These are phyloP conservation scores for Gnathonemus echidnorhynchus DNA, from an alignment of 2,113 vertebrate species.

Conservation along the genomic window DNA sequence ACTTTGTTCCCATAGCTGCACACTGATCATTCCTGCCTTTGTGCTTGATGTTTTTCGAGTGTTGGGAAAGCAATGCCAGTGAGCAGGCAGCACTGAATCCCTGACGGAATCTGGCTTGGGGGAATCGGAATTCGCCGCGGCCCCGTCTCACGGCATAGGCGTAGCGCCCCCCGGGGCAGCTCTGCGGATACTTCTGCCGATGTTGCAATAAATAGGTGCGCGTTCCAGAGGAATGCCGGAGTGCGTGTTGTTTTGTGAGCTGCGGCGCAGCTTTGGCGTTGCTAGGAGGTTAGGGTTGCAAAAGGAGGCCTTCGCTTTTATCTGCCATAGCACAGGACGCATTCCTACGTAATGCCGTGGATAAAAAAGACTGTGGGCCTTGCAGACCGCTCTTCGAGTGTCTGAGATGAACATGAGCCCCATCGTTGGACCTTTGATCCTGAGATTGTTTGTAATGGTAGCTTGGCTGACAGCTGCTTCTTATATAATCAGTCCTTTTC, in stretches of 20 bases:
- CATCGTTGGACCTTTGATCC: conserved; percentile 6
- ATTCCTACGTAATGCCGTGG: not conserved
- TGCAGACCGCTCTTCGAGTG: not conserved
- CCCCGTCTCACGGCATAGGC: not conserved
- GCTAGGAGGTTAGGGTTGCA: not conserved
- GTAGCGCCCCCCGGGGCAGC: not conserved
- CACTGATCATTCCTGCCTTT: not conserved
- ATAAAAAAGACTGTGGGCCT: not conserved
- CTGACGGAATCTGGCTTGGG: not conserved
- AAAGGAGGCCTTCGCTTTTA: conserved; percentile 6
- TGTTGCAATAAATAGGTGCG: not conserved
- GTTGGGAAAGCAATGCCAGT: not conserved
- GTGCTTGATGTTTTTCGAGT: not conserved
- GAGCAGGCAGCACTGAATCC: not conserved
- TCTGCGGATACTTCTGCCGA: not conserved
- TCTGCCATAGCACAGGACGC: not conserved
- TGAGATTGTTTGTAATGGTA: not conserved
- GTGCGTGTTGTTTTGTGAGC: not conserved
- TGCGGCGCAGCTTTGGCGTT: not conserved
- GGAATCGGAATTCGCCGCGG: not conserved
- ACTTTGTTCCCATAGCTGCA: not conserved
- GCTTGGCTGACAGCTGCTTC: not conserved
- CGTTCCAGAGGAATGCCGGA: not conserved
- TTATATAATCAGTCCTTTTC: not conserved
- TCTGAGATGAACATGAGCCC: conserved; percentile 3